Evolutionary conservation across 2,888 invertebrate species (phyloP).

Genomic region (Craniophora ligustri): DNA sequence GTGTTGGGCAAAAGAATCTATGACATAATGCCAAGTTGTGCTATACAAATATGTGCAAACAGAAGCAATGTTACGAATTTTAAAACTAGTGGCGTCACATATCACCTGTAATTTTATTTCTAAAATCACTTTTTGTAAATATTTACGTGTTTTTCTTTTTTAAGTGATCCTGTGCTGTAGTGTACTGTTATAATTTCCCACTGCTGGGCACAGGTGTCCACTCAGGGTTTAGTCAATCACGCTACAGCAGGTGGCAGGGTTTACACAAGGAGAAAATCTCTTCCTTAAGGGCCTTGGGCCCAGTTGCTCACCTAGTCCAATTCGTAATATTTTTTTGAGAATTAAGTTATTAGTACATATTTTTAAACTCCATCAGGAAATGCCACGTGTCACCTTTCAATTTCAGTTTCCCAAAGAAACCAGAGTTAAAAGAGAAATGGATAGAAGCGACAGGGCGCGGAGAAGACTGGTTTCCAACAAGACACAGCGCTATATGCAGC

Average conservation of each 20-base stretch:
- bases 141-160: neutral
- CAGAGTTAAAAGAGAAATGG: slow-evolving; percentile 19
- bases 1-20: neutral
- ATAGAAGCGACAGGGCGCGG: slow-evolving; percentile 27
- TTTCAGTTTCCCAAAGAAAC: slow-evolving; percentile 32
- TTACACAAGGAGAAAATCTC: too few relatives aligned
- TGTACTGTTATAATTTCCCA: too few relatives aligned
- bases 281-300: too few relatives aligned
- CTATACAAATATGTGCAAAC: slow-evolving; percentile 26
- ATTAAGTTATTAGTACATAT: too few relatives aligned
- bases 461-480: slow-evolving; percentile 22
- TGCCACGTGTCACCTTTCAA: too few relatives aligned
- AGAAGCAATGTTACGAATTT: slow-evolving; percentile 24
- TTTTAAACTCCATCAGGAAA: too few relatives aligned
- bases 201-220: too few relatives aligned
- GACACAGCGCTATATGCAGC: slow-evolving; percentile 24
- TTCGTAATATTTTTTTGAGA: too few relatives aligned
- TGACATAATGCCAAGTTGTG: slow-evolving; percentile 30
- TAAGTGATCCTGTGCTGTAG: too few relatives aligned
- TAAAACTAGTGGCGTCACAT: slow-evolving; percentile 27
- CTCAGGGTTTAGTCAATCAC: too few relatives aligned
- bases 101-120: slow-evolving; percentile 22
- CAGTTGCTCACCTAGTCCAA: too few relatives aligned
- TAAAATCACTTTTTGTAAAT: neutral
- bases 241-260: too few relatives aligned